phyloP scores from a whole-genome alignment of 1,140 invertebrate species.

The Nymphalis io region DNA sequence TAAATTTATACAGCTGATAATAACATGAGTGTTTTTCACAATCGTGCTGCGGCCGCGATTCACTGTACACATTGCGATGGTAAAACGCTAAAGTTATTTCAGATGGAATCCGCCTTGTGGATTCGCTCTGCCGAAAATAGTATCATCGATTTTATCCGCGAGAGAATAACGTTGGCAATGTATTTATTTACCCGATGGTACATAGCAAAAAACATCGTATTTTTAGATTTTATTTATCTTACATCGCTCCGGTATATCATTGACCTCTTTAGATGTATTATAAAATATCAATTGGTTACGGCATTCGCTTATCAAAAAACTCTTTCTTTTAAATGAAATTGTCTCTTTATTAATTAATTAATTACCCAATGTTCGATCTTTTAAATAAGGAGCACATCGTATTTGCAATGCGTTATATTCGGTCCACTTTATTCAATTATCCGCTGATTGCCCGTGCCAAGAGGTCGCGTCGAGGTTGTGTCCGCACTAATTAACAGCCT shows the following conservation, averaged over 20 bases:
- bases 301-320: neutral
- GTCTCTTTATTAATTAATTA: slow-evolving; percentile 6
- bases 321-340: neutral
- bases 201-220: slow-evolving; percentile 45
- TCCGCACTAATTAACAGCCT: slow-evolving; percentile 66
- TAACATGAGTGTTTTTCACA: slow-evolving; percentile 60
- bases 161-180: slow-evolving; percentile 57
- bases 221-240: slow-evolving; percentile 20
- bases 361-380: neutral
- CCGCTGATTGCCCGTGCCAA: slow-evolving; percentile 68
- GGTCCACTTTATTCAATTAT: slow-evolving; percentile 73
- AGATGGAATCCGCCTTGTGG: slow-evolving; percentile 71
- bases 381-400: slow-evolving; percentile 38
- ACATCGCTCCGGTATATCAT: slow-evolving; percentile 11
- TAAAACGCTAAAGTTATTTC: slow-evolving; percentile 70
- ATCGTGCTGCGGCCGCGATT: slow-evolving; percentile 64
- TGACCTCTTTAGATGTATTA: slow-evolving; percentile 18
- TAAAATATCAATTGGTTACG: neutral
- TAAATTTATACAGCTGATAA: slow-evolving; percentile 8
- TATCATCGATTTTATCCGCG: slow-evolving; percentile 71
- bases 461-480: slow-evolving; percentile 74
- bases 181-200: slow-evolving; percentile 61
- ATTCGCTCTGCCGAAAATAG: slow-evolving; percentile 73
- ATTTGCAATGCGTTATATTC: slow-evolving; percentile 61
- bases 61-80: slow-evolving; percentile 51